phyloP scores from a whole-genome alignment of 2,113 vertebrate species.

The Illadopsis cleaveri region DNA sequence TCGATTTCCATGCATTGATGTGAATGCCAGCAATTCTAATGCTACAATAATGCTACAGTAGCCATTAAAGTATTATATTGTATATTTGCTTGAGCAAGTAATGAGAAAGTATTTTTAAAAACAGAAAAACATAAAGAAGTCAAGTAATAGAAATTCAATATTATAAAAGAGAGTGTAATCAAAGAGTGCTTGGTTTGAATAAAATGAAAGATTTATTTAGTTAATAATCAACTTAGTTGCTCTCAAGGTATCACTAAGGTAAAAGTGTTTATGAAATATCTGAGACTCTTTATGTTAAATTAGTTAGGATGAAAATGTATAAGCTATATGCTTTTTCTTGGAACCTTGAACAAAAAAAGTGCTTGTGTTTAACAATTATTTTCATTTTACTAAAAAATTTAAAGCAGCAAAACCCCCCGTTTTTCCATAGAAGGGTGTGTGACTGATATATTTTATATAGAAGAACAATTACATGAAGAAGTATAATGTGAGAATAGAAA shows the following conservation, averaged over 20 bases:
- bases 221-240: background rate
- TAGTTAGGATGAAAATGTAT: background rate
- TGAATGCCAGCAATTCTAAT: background rate
- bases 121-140: background rate
- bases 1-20: background rate
- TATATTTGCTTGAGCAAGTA: background rate
- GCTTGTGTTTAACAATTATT: background rate
- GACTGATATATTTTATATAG: background rate
- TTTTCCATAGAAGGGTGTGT: accelerated
- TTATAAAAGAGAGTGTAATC: background rate
- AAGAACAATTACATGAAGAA: background rate
- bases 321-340: background rate
- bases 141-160: background rate
- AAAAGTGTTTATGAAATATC: background rate
- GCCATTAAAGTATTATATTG: background rate
- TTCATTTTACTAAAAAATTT: background rate
- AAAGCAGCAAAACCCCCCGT: accelerated
- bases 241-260: background rate
- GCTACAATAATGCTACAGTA: background rate
- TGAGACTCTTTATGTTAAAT: background rate
- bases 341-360: background rate
- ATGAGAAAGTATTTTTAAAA: background rate
- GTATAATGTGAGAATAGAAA: background rate
- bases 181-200: background rate
- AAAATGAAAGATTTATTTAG: background rate